phyloP scores from a whole-genome alignment of 2,797 vertebrate species.

The Artibeus jamaicensis region DNA sequence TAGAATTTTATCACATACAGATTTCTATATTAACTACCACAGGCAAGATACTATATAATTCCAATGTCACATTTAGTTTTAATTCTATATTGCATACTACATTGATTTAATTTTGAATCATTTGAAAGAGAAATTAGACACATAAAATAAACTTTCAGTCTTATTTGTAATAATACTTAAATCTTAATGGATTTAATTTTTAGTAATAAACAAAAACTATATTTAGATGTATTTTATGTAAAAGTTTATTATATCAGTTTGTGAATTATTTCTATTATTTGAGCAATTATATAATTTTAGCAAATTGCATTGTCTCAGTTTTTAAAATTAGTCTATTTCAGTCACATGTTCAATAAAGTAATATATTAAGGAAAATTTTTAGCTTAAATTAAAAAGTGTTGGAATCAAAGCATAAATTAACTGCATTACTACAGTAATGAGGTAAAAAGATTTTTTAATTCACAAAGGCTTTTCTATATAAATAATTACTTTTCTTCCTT shows the following conservation, averaged over 20 bases:
- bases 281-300: not conserved
- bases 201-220: not conserved
- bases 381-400: not conserved
- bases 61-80: not conserved
- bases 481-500: not conserved
- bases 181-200: not conserved
- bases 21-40: not conserved
- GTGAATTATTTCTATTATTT: not conserved
- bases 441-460: not conserved
- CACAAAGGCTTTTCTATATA: not conserved
- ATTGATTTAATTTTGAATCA: not conserved
- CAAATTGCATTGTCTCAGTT: not conserved
- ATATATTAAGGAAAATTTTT: not conserved
- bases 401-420: not conserved
- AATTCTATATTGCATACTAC: not conserved
- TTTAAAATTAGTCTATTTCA: not conserved
- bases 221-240: not conserved
- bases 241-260: not conserved
- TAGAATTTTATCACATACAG: not conserved
- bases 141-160: not conserved
- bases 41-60: not conserved
- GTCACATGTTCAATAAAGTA: not conserved
- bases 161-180: not conserved
- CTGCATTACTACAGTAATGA: not conserved
- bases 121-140: not conserved